Evolutionary conservation across 2,113 vertebrate species (phyloP), one percentile per base, ranked within the genome.

Genomic region (Psettodes erumei): DNA sequence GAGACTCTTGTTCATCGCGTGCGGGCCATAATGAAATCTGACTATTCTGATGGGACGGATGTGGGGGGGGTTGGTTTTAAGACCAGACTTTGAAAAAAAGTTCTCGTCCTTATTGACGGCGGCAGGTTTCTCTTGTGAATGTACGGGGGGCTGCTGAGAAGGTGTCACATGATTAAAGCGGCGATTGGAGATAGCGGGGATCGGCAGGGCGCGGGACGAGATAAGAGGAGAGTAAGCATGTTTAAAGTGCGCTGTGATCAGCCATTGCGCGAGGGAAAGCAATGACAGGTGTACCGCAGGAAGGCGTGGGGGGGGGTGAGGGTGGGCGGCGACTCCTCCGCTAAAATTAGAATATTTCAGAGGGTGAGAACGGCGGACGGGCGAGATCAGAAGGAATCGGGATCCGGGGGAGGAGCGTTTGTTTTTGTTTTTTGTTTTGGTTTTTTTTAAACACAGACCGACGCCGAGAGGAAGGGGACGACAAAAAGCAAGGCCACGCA

Each of bases 211-310:
- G 88, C 80, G 81, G 87, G 81, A 43, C 67, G 78, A 93, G 91
- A 94, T 94, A 91, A 93, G 82, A 92, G 88, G 58, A 86, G 82
- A 88, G 90, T 87, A 91, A 89, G 74, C 79, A 62, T 83, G 90
- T 92, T 92, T 94, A 93, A 94, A 94, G 93, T 83, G 86, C 85
- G 85, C 90, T 93, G 88, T 94, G 91, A 94, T 93, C 93, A 93
- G 84, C 91, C 77, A 87, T 89, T 89, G 86, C 81, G 77, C 66
- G 71, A 91, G 89, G 85, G 88, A 90, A 82, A 78, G 79, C 84
- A 84, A 64, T 94, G 92, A 93, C 91, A 91, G 91, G 88, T 91
- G 84, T 84, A 73, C 75, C 71, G 76, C 11, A 71, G 84, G 84
- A 59, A 85, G 81, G 79, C 75, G n/a, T n/a, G n/a, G n/a, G n/a